phyloP scores from a whole-genome alignment of 1,140 invertebrate genomes.

The Idris sp. region DNA sequence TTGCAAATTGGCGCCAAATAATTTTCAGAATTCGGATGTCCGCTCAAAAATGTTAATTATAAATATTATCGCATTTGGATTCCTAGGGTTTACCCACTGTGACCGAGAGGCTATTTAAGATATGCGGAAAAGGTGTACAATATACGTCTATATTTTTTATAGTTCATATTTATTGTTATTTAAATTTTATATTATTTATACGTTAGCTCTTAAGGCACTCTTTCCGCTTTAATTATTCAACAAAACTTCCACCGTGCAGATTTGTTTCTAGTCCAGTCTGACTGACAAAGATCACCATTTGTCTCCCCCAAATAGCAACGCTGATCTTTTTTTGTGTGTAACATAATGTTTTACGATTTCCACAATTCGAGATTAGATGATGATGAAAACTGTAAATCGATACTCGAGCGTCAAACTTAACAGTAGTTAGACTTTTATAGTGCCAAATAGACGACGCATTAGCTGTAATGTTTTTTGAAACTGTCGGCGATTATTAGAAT shows the following conservation, averaged over 20 bases:
- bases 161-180: constrained; percentile 52
- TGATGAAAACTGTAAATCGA: constrained; percentile 23
- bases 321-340: constrained; percentile 37
- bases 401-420: constrained; percentile 39
- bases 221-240: constrained; percentile 1
- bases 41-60: too few species aligned
- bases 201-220: constrained; percentile 44
- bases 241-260: constrained; percentile 28
- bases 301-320: constrained; percentile 10
- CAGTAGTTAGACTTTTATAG: constrained; percentile 54
- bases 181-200: constrained; percentile 58
- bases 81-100: too few species aligned
- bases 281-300: constrained; percentile 34
- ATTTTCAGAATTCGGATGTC: neutral
- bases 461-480: constrained; percentile 40
- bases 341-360: constrained; percentile 16
- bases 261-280: constrained; percentile 55
- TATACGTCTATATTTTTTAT: constrained; percentile 42
- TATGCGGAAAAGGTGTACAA: constrained; percentile 6
- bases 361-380: constrained; percentile 10
- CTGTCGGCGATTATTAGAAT: constrained; percentile 34
- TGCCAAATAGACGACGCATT: constrained; percentile 57
- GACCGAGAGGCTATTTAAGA: constrained; percentile 30
- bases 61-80: too few species aligned
- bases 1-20: constrained; percentile 2